These are phyloP conservation scores for Mythimna loreyi DNA, from an alignment of 2,888 invertebrate species.

Conservation along the genomic window DNA sequence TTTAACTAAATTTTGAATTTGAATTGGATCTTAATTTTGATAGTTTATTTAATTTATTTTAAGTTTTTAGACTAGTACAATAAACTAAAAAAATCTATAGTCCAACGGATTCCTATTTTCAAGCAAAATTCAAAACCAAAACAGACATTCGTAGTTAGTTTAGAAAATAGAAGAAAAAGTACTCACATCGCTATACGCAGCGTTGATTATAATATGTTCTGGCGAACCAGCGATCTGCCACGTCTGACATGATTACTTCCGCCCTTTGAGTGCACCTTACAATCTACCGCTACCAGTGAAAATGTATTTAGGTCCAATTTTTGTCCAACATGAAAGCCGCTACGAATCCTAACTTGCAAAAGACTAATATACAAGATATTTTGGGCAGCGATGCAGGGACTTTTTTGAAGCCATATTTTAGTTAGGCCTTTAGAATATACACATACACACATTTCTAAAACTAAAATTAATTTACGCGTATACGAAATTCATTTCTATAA, in stretches of 20 bases:
- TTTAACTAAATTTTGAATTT: too few relatives aligned
- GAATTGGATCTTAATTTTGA: too few relatives aligned
- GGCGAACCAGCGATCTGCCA: slow-evolving; percentile 1
- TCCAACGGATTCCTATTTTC: background rate
- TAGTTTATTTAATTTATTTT: too few relatives aligned
- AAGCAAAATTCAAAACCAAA: slow-evolving; percentile 15
- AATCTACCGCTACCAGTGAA: slow-evolving; percentile 15
- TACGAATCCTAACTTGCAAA: background rate
- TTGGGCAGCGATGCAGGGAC: too few relatives aligned
- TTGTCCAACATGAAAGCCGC: slow-evolving; percentile 4
- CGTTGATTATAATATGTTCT: slow-evolving; percentile 36
- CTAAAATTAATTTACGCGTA: too few relatives aligned
- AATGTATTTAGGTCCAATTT: slow-evolving; percentile 16
- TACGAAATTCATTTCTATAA: too few relatives aligned
- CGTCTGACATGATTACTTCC: slow-evolving; percentile 31
- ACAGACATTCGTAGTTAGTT: too few relatives aligned
- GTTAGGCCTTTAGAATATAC: too few relatives aligned
- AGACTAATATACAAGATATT: background rate
- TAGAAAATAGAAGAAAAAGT: slow-evolving; percentile 26
- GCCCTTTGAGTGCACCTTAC: slow-evolving; percentile 14
- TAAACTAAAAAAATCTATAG: background rate
- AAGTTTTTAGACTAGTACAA: background rate
- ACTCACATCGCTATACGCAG: background rate
- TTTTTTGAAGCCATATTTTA: too few relatives aligned
- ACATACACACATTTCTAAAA: too few relatives aligned